Percentiles rank a stretch among this genome's conserved stretches.
Evolutionary conservation across 92 coral and sea anemone species (phyloP).

Genomic region (Epizoanthus illoricatus): DNA sequence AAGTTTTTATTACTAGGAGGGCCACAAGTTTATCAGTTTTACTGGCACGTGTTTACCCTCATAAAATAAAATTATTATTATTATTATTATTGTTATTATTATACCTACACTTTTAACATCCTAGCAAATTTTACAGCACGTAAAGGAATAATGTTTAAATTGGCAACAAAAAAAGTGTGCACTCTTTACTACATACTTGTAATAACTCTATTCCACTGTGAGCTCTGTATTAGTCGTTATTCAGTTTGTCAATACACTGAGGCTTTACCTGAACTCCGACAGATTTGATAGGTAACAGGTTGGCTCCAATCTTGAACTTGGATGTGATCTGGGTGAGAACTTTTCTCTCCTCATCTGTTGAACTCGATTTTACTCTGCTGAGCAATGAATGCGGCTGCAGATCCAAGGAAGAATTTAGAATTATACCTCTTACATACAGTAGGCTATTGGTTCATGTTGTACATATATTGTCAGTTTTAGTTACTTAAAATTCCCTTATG

Average conservation of each 20-base stretch:
- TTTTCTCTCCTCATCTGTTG: slow-evolving; percentile 81
- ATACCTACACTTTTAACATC: no score
- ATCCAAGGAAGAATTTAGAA: slow-evolving; percentile 9
- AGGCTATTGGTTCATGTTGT: not conserved
- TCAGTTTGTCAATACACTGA: not conserved
- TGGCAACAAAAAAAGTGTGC: not conserved
- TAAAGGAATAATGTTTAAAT: no score
- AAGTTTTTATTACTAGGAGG: no score
- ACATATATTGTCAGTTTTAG: not conserved
- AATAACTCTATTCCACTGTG: no score
- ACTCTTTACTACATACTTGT: not conserved
- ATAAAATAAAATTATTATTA: no score
- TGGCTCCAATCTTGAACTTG: slow-evolving; percentile 80
- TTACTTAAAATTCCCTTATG: not conserved
- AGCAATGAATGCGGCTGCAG: slow-evolving; percentile 88
- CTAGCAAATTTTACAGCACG: no score
- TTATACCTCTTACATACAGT: not conserved
- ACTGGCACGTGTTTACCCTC: no score
- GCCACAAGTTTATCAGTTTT: no score
- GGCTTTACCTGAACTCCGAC: slow-evolving; percentile 85
- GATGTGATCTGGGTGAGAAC: slow-evolving; percentile 73
- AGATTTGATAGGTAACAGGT: slow-evolving; percentile 90
- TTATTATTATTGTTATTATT: no score
- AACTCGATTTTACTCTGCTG: slow-evolving; percentile 71
- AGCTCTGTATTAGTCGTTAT: not conserved